phyloP scores from a whole-genome alignment of 1,140 invertebrate genomes.

The Cherax destructor region DNA sequence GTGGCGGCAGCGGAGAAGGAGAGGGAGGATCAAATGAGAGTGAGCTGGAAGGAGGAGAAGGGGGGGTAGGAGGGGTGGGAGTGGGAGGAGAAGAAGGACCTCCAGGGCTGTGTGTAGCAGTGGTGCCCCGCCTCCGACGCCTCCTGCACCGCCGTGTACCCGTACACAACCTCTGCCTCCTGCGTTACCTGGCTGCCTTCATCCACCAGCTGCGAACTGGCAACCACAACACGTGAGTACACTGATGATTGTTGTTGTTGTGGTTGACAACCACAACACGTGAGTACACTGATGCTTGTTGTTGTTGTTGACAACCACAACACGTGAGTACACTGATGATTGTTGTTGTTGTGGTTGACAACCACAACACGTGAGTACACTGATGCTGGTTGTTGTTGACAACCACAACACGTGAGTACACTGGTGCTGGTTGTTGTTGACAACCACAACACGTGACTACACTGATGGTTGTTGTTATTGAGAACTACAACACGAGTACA shows the following conservation, averaged over 20 bases:
- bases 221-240: slow-evolving; percentile 63
- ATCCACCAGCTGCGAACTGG: slow-evolving; percentile 57
- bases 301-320: slow-evolving; percentile 57
- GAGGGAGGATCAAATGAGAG: background rate
- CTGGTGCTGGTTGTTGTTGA: too few species aligned
- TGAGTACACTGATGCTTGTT: too few species aligned
- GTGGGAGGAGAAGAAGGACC: background rate
- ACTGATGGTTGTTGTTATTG: too few species aligned
- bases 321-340: slow-evolving; percentile 38
- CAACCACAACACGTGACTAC: too few species aligned
- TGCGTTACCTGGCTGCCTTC: slow-evolving; percentile 58
- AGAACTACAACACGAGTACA: too few species aligned
- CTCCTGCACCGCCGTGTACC: slow-evolving; percentile 59
- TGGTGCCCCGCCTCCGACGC: slow-evolving; percentile 56
- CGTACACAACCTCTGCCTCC: slow-evolving; percentile 57
- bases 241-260: too few species aligned
- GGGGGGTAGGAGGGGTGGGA: background rate
- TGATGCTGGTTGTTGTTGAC: too few species aligned
- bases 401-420: slow-evolving; percentile 63
- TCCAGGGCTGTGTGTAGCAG: slow-evolving; percentile 36
- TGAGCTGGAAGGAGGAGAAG: background rate
- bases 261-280: too few species aligned
- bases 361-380: too few species aligned
- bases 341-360: too few species aligned
- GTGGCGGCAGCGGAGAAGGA: background rate